Percentiles rank a stretch among this genome's conserved stretches.
Conservation (phyloP, 2,797 vertebrate genomes). For the Otolemur crassicaudatus region DNA sequence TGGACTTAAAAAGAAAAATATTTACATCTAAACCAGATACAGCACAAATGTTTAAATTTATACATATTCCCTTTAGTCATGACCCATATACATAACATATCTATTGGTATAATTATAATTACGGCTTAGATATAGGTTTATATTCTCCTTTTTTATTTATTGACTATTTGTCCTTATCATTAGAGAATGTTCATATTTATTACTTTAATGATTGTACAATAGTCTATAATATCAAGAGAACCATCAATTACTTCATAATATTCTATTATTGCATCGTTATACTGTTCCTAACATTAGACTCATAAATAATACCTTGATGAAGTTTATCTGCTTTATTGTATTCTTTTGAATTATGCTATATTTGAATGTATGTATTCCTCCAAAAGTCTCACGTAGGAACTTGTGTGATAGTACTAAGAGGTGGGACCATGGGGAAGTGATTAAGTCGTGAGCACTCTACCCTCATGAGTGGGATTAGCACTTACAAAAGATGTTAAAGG, state of each 20-base stretch:
- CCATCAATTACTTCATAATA: neutral
- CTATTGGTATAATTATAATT: neutral
- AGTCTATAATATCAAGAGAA: neutral
- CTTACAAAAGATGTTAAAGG: neutral
- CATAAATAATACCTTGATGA: slow-evolving; percentile 1
- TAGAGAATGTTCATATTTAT: neutral
- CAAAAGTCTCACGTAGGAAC: neutral
- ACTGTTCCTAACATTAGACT: slow-evolving; percentile 36
- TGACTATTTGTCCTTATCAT: neutral
- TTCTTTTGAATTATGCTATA: neutral
- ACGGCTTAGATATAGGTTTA: neutral
- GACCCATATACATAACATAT: neutral
- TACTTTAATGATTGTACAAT: neutral
- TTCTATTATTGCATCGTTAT: neutral
- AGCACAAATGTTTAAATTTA: slow-evolving; percentile 14
- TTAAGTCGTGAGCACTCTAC: neutral
- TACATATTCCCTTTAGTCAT: neutral
- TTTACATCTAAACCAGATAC: neutral
- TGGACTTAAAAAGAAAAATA: slow-evolving; percentile 36
- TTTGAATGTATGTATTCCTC: neutral
- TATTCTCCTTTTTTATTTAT: neutral
- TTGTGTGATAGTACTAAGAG: neutral
- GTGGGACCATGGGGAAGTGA: neutral
- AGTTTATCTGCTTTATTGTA: neutral
- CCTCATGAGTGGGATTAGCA: neutral